These are phyloP conservation scores for Megatriorchis doriae DNA, from an alignment of 2,113 vertebrate genomes.

Conservation along the genomic window DNA sequence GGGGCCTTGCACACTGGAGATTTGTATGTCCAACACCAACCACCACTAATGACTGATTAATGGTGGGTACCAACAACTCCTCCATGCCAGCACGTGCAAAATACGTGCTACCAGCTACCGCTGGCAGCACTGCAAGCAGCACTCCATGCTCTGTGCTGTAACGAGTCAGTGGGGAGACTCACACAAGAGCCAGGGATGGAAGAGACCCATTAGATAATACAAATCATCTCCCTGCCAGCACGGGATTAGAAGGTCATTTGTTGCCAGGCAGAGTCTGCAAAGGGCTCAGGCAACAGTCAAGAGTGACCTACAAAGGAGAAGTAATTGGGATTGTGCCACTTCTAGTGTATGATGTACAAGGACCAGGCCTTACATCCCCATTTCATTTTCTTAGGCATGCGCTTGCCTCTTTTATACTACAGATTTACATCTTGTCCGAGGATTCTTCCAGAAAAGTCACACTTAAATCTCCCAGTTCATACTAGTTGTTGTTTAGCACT, in stretches of 20 bases:
- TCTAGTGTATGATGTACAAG: rapidly evolving
- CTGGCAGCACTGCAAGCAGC: not conserved
- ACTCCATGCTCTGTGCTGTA: not conserved
- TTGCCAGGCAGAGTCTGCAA: not conserved
- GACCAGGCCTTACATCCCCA: not conserved
- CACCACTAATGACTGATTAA: not conserved
- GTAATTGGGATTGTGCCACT: not conserved
- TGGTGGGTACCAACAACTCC: not conserved
- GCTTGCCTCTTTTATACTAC: not conserved
- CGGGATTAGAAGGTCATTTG: not conserved
- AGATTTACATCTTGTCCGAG: not conserved
- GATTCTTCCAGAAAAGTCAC: not conserved
- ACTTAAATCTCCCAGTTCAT: not conserved
- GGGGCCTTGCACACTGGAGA: rapidly evolving
- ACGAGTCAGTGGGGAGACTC: not conserved
- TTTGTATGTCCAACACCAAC: rapidly evolving
- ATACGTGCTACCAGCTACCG: not conserved
- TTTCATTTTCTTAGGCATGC: rapidly evolving
- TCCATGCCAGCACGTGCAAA: rapidly evolving
- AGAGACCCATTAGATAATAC: not conserved
- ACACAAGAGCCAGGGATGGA: not conserved
- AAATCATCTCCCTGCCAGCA: not conserved
- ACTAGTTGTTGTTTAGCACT: not conserved
- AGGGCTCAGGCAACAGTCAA: not conserved
- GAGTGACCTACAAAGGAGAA: not conserved